Base-by-base conservation (phyloP, 2,888 invertebrate species). In the Scelioninae gen. 1 region DNA sequence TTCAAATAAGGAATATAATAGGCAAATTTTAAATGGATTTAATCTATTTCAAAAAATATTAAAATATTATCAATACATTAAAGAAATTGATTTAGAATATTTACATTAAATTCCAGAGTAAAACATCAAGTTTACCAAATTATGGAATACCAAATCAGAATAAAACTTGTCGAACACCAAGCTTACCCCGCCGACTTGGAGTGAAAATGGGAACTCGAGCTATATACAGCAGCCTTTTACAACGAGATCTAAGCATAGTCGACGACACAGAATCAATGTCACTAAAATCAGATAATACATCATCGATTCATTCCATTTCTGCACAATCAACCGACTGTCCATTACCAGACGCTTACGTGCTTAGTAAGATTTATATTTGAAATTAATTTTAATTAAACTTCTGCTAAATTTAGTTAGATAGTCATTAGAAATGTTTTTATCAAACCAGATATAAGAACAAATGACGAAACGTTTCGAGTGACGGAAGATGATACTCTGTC, bases 191-290 rank as follows among this genome's bases (percentile, higher is more conserved):
- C 86, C 93, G 95, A 82, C 93, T 94, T 86, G 95, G 96, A 3
- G 96, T 96, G 3, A 95, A 95, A 93, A 96, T 96, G 96, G 96
- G 95, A 9, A 95, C 95, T 8, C 93, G 95, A 87, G 95, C 95
- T 9, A 95, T 95, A 87, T 93, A 94, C 90, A 91, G 91, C 55
- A 90, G 90, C 29, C 81, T 88, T 5, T 83, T 85, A 10, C 90
- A 89, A 49, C 87, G 89, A 49, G 91, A 91, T 86, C 86, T 88
- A 87, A 87, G 84, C 51, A 84, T 91, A 89, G 87, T 89, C 89
- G 91, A 92, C 88, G 92, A 92, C 55, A 79, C 88, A 29, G 91
- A 92, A 66, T 90, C 91, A 0, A 68, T 90, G 45, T 92, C 92
- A 4, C 62, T 91, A 0, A 91, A 92, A 82, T 92, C 92, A 0